These are phyloP conservation scores for Basileuterus tristriatus DNA, from an alignment of 2,797 vertebrate genomes.

Conservation along the genomic window DNA sequence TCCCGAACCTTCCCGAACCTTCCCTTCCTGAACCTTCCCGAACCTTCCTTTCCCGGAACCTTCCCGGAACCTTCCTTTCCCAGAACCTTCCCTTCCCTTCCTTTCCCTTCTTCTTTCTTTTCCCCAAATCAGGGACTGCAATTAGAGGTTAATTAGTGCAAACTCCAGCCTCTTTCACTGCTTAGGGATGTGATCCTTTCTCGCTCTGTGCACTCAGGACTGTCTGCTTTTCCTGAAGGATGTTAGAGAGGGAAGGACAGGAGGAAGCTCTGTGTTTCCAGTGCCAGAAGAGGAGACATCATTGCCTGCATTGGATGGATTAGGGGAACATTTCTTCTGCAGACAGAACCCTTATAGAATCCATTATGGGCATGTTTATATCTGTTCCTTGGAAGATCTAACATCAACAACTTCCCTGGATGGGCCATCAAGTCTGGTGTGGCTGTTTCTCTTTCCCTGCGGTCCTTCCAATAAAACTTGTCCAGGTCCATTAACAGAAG, in stretches of 20 bases:
- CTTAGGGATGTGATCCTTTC: background rate
- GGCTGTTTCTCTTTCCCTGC: background rate
- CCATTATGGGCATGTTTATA: background rate
- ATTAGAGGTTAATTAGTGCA: background rate
- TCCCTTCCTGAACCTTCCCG: no score
- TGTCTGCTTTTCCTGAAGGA: background rate
- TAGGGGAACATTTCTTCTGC: background rate
- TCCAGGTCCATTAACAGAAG: background rate
- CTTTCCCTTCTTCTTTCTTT: no score
- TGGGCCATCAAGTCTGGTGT: background rate
- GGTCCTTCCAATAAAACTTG: background rate
- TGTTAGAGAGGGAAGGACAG: background rate
- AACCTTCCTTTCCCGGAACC: no score
- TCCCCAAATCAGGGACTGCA: background rate
- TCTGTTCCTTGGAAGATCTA: background rate
- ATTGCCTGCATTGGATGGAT: background rate
- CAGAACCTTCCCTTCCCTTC: no score
- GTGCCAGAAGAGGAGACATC: background rate
- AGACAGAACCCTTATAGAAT: background rate
- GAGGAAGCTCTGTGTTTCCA: background rate
- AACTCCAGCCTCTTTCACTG: background rate
- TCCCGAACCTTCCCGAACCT: no score
- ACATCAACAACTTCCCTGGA: background rate
- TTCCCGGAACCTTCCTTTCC: no score
- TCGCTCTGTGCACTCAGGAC: fast-evolving